These are phyloP conservation scores for Fregetta grallaria DNA, from an alignment of 2,113 vertebrate genomes.

Conservation along the genomic window DNA sequence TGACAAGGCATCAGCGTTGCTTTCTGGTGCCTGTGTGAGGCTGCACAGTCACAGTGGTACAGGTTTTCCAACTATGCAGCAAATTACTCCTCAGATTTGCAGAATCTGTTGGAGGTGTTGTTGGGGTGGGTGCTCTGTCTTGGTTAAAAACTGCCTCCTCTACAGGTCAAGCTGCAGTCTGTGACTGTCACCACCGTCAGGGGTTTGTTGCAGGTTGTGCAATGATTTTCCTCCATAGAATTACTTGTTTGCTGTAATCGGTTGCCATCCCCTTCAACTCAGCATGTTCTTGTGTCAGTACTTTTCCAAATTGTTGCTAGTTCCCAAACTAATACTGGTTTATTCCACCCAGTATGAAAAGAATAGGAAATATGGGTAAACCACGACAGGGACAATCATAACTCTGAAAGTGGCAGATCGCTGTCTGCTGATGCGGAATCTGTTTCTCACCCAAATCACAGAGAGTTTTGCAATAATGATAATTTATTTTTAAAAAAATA, in stretches of 20 bases:
- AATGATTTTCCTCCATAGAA: not conserved
- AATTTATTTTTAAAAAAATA: not conserved
- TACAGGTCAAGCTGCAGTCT: not conserved
- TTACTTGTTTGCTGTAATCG: not conserved
- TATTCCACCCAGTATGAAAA: not conserved
- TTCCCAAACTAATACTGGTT: not conserved
- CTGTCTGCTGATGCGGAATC: not conserved
- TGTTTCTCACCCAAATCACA: not conserved
- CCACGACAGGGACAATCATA: not conserved
- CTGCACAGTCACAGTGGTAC: not conserved
- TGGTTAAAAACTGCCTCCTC: not conserved
- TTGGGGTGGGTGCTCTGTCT: not conserved
- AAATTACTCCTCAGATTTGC: not conserved
- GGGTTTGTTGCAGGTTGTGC: not conserved
- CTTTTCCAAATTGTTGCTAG: not conserved
- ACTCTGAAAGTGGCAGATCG: not conserved
- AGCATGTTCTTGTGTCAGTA: rapidly evolving
- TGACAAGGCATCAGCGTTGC: not conserved
- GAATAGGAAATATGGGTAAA: not conserved
- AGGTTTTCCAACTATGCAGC: not conserved
- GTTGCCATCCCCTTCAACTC: not conserved
- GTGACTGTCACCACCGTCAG: not conserved
- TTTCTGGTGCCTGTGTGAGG: not conserved
- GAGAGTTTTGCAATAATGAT: not conserved
- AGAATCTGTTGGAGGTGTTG: not conserved